phyloP scores from a whole-genome alignment of 2,888 invertebrate genomes.

The Emmelina monodactyla region DNA sequence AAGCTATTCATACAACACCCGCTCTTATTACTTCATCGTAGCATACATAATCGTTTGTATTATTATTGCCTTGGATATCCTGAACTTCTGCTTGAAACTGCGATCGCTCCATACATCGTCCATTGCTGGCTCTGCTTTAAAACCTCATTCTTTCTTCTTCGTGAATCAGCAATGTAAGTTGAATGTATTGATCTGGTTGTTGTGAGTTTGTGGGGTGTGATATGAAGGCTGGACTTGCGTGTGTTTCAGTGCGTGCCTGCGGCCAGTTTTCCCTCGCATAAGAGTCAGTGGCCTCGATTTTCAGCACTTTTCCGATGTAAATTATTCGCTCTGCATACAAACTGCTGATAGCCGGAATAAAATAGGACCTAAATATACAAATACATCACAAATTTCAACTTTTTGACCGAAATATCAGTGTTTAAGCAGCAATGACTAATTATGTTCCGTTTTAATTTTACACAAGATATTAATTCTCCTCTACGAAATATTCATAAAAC shows the following conservation, averaged over 20 bases:
- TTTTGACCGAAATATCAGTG: no score
- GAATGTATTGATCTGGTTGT: no score
- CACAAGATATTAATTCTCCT: no score
- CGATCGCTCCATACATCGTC: constrained; percentile 15
- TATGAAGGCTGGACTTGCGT: constrained; percentile 43
- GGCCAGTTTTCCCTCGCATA: constrained; percentile 50
- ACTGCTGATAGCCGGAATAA: no score
- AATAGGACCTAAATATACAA: no score
- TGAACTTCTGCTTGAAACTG: not conserved
- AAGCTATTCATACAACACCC: constrained; percentile 21
- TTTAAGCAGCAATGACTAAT: no score
- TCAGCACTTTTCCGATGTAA: constrained; percentile 47
- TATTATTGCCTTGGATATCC: constrained; percentile 11
- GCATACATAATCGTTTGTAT: constrained; percentile 24
- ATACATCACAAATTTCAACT: no score
- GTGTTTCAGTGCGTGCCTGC: constrained; percentile 51
- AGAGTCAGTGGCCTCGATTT: constrained; percentile 56
- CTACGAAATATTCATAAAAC: no score
- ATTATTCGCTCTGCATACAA: constrained; percentile 51
- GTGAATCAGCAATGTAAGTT: not conserved
- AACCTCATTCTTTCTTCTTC: no score
- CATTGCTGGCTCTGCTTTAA: not conserved
- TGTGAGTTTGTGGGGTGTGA: not conserved
- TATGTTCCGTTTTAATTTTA: no score
- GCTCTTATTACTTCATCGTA: constrained; percentile 23